phyloP scores from a whole-genome alignment of 2,113 vertebrate genomes.

The Daphoenositta chrysoptera region DNA sequence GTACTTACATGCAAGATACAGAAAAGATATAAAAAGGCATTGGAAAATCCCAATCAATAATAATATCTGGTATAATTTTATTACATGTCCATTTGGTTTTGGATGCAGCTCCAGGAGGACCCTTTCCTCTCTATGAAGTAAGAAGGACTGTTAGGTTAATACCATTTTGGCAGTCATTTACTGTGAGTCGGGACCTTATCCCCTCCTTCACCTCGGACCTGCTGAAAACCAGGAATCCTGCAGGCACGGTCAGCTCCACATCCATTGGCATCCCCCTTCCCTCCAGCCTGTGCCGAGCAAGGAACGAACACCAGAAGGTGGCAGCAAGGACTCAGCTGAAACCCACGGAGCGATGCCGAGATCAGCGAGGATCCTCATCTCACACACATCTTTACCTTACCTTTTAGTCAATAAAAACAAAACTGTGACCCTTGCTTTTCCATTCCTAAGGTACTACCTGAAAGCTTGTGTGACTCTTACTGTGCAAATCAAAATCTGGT shows the following conservation, averaged over 20 bases:
- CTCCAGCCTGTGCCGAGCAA: background rate
- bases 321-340: conserved; percentile 62
- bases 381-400: accelerated
- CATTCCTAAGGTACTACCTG: background rate
- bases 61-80: background rate
- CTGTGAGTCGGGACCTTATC: background rate
- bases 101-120: background rate
- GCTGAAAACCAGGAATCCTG: background rate
- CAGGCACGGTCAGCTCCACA: background rate
- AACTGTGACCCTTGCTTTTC: background rate
- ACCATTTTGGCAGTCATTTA: background rate
- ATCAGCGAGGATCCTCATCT: background rate
- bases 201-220: background rate
- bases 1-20: accelerated
- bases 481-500: background rate
- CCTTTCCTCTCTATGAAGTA: background rate
- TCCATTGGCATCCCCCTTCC: background rate
- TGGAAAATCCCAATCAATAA: background rate
- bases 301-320: conserved; percentile 57
- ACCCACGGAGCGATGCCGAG: background rate
- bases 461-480: background rate
- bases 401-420: background rate
- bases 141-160: background rate
- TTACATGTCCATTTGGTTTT: background rate
- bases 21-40: background rate